Percentiles rank a stretch among this genome's conserved stretches.
These are phyloP conservation scores for Coracias cyanogaster DNA, from an alignment of 2,797 vertebrate species.

Conservation along the genomic window DNA sequence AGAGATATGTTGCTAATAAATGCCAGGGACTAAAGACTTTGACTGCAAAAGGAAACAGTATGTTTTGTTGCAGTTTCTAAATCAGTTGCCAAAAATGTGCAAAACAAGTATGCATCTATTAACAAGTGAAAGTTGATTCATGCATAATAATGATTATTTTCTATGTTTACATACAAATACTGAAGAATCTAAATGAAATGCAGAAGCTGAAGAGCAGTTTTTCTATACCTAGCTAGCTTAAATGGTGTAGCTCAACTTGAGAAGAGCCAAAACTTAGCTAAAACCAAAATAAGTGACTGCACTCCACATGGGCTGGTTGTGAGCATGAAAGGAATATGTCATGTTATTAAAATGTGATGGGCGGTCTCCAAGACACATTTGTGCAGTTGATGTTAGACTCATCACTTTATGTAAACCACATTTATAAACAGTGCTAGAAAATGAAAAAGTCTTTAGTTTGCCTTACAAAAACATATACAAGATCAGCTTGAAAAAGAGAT, in stretches of 20 bases:
- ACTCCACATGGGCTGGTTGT: background rate
- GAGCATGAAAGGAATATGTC: slow-evolving; percentile 72
- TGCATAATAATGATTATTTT: background rate
- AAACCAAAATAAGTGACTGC: slow-evolving; percentile 36
- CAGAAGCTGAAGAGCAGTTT: background rate
- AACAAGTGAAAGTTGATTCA: background rate
- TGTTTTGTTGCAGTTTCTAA: background rate
- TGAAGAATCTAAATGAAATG: background rate
- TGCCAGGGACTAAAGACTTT: background rate
- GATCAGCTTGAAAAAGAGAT: background rate
- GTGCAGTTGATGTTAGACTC: slow-evolving; percentile 71
- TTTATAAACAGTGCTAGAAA: slow-evolving; percentile 58
- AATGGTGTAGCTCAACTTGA: background rate
- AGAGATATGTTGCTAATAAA: background rate
- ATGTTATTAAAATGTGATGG: slow-evolving; percentile 77
- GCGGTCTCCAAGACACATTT: slow-evolving; percentile 70
- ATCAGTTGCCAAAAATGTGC: background rate
- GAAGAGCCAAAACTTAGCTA: slow-evolving; percentile 18
- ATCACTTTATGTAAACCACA: slow-evolving; percentile 68
- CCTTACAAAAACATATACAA: slow-evolving; percentile 14
- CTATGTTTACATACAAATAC: background rate
- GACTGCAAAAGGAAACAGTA: background rate
- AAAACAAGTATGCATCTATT: background rate
- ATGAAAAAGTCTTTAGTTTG: slow-evolving; percentile 40
- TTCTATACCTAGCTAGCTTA: background rate